Base-by-base conservation (phyloP, 2,888 invertebrate genomes). In the Pollenia angustigena region DNA sequence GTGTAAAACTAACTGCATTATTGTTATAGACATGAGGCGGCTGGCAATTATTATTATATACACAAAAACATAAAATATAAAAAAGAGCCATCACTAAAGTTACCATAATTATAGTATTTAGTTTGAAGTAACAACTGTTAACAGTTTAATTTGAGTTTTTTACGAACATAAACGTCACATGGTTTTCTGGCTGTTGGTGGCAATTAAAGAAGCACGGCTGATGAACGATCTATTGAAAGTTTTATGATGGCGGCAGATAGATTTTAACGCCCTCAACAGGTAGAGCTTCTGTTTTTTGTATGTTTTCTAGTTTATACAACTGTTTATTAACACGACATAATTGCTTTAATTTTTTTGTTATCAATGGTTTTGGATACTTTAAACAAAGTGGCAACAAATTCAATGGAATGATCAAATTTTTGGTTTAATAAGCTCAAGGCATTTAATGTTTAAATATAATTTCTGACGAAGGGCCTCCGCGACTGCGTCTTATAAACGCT, bases 21-120 rank as follows among this genome's bases (percentile, higher is more conserved):
- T 56, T 23, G 11, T 69, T 69, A 68, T 66, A 52, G n/a, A 46
- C 52, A 32, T 32, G 32, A 44, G 83, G 42, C 60, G 18, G 64
- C 42, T 74, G 79, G 60, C 79, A 50, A 32, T 32, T 6, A 64
- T 52, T 42, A 54, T 62, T 71, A 54, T 32, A 44, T 40, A 40
- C 4, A 80, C 44, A 60, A 32, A 14, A 52, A 4, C 7, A n/a
- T 52, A 52, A 52, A 52, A 52, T n/a, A 52, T n/a, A 4, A 42
- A 62, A 32, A 62, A 62, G 16, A 9, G 11, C 18, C 40, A 44
- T 58, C 9, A 54, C 16, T 72, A 58, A 62, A 44, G 10, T 54
- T 40, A 54, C 16, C 69, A 58, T 32, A 23, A 72, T 72, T 64
- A 69, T 48, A 23, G 32, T 50, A 52, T 32, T 4, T 32, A 32